Evolutionary conservation across 2,888 invertebrate species (phyloP).

Genomic region (Tromatobia lineatoria): DNA sequence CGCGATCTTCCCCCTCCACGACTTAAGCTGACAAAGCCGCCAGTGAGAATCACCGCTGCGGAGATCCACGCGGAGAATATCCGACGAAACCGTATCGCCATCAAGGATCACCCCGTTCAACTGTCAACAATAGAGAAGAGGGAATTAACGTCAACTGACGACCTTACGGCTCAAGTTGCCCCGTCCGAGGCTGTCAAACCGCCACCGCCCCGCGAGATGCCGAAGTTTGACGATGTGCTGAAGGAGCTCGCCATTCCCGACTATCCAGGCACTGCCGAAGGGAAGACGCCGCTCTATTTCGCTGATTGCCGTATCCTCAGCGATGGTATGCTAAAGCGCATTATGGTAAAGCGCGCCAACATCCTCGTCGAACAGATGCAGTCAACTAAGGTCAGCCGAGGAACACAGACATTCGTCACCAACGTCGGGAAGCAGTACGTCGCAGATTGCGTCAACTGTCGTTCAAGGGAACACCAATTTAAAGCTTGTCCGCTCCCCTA

Average conservation of each 20-base stretch:
- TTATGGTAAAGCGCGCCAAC: slow-evolving; percentile 27
- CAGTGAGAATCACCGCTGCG: slow-evolving; percentile 11
- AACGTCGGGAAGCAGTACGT: slow-evolving; percentile 36
- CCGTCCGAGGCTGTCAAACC: slow-evolving; percentile 53
- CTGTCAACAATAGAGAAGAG: neutral
- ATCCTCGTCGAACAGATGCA: slow-evolving; percentile 29
- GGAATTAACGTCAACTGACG: slow-evolving; percentile 11
- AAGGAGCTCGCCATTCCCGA: slow-evolving; percentile 28
- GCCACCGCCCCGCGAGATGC: slow-evolving; percentile 4
- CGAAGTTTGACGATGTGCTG: slow-evolving; percentile 38
- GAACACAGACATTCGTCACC: slow-evolving; percentile 44
- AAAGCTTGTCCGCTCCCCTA: slow-evolving; percentile 31
- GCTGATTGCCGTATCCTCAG: slow-evolving; percentile 35
- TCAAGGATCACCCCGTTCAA: neutral
- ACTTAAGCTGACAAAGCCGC: slow-evolving; percentile 32
- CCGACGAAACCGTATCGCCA: slow-evolving; percentile 2
- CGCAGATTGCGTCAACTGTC: slow-evolving; percentile 37
- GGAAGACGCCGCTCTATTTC: slow-evolving; percentile 17
- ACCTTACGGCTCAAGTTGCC: slow-evolving; percentile 28
- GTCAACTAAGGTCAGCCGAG: no score
- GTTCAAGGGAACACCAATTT: slow-evolving; percentile 32
- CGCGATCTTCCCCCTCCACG: slow-evolving; percentile 27
- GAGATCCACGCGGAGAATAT: slow-evolving; percentile 11
- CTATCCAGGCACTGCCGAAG: neutral
- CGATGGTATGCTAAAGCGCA: slow-evolving; percentile 1